Evolutionary conservation across 2,797 vertebrate genomes (phyloP).

Genomic region (Thalassophryne amazonica): DNA sequence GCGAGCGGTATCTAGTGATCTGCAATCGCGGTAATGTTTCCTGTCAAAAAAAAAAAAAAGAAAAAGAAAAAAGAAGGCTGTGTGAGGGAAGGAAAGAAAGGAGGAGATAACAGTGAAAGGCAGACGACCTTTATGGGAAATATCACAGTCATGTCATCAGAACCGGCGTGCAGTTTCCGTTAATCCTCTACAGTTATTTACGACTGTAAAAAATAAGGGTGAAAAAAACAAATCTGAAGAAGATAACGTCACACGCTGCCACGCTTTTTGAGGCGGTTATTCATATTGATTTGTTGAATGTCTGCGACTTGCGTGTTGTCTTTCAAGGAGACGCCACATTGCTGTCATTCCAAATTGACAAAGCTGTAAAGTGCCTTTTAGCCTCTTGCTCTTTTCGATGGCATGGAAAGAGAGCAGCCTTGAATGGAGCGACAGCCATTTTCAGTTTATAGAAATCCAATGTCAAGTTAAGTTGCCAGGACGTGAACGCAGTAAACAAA

Average conservation of each 20-base stretch:
- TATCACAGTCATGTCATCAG: conserved; percentile 38
- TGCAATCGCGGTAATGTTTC: conserved; percentile 74
- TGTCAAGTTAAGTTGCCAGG: conserved; percentile 8
- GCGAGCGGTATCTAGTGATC: conserved; percentile 65
- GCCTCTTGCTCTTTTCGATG: conserved; percentile 26
- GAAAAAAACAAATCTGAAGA: no score
- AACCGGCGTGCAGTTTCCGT: conserved; percentile 24
- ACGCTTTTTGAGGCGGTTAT: no score
- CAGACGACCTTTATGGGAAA: conserved; percentile 49
- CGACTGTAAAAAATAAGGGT: no score
- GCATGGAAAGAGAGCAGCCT: conserved; percentile 18
- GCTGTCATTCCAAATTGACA: conserved; percentile 37
- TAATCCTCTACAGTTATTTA: conserved; percentile 19
- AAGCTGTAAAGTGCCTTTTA: conserved; percentile 38
- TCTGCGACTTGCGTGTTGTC: conserved; percentile 8
- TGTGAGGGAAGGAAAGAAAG: conserved; percentile 35
- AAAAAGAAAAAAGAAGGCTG: conserved; percentile 42
- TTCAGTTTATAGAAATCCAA: conserved; percentile 19
- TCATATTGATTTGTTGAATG: conserved; percentile 48
- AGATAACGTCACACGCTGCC: no score
- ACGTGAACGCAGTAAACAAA: neutral
- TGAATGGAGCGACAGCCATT: conserved; percentile 5
- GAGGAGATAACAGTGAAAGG: conserved; percentile 39
- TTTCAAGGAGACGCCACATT: conserved; percentile 29
- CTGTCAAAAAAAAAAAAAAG: conserved; percentile 63